Evolutionary conservation across 1,140 invertebrate genomes (phyloP).

Genomic region (Pseudomyrmex sp.): DNA sequence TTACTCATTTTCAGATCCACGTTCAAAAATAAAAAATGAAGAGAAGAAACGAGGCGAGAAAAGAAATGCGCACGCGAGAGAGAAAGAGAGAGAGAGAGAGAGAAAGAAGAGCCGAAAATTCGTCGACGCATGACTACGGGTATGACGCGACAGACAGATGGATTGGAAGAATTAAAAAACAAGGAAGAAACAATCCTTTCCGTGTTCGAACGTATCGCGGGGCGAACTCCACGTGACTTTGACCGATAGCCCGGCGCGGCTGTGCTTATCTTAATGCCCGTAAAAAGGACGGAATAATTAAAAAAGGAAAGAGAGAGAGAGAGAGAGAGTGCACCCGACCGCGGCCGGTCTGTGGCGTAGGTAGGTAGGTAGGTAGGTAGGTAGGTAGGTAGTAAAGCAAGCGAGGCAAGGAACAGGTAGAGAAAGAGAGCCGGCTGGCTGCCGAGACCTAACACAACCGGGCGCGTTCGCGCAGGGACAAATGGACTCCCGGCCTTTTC

Average conservation of each 20-base stretch:
- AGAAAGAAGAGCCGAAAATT: slow-evolving; percentile 12
- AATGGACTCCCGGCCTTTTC: slow-evolving; percentile 72
- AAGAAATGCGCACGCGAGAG: not conserved
- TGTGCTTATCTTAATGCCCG: slow-evolving; percentile 76
- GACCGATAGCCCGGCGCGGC: slow-evolving; percentile 73
- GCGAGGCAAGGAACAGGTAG: slow-evolving; percentile 27
- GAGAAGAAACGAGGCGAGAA: not conserved
- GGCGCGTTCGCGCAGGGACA: slow-evolving; percentile 52
- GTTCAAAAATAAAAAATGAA: not conserved
- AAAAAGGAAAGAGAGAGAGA: slow-evolving; percentile 30
- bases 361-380: slow-evolving; percentile 14
- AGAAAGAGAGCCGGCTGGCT: slow-evolving; percentile 36
- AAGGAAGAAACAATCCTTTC: slow-evolving; percentile 59
- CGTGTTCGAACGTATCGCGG: slow-evolving; percentile 64
- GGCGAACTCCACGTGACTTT: slow-evolving; percentile 74
- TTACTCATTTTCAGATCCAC: not conserved
- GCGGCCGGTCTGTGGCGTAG: not conserved
- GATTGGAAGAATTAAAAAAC: slow-evolving; percentile 48
- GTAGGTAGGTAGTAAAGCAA: not conserved
- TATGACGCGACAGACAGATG: slow-evolving; percentile 57
- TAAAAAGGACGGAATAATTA: slow-evolving; percentile 73
- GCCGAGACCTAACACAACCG: slow-evolving; percentile 25
- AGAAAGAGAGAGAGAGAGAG: not conserved
- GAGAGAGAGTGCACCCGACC: not conserved
- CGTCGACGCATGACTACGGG: slow-evolving; percentile 49